A percentile compares a stretch with the other conserved stretches of the same genome.
These are phyloP conservation scores for Chinchilla lanigera DNA, from an alignment of 2,113 vertebrate species.

Conservation along the genomic window DNA sequence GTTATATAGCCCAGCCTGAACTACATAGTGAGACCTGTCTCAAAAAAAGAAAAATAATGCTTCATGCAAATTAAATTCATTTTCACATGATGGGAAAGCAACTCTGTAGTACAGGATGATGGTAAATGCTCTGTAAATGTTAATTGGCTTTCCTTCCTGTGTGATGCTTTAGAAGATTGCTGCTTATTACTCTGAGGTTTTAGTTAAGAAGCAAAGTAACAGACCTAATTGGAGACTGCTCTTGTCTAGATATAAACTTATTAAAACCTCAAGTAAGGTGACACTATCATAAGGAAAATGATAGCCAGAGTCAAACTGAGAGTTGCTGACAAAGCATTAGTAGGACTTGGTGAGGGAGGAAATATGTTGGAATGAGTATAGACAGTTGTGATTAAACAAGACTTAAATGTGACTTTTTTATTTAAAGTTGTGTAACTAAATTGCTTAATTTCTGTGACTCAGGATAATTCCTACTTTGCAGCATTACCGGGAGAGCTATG, in stretches of 20 bases:
- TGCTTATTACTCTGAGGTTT: slow-evolving; percentile 33
- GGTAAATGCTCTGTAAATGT: not conserved
- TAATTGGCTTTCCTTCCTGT: slow-evolving; percentile 22
- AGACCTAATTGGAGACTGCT: slow-evolving; percentile 30
- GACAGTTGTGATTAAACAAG: slow-evolving; percentile 28
- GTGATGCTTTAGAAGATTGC: not conserved
- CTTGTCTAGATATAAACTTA: slow-evolving; percentile 19
- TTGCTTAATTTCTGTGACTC: not conserved
- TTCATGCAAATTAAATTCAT: slow-evolving; percentile 36
- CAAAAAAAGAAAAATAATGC: not conserved
- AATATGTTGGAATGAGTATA: not conserved
- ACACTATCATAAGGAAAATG: slow-evolving; percentile 19
- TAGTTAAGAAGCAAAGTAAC: not conserved
- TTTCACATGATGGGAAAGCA: not conserved
- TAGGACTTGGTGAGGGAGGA: not conserved
- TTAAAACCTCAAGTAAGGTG: not conserved
- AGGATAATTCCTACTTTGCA: slow-evolving; percentile 25
- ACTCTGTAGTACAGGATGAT: not conserved
- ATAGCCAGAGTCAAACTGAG: not conserved
- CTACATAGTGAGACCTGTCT: not conserved
- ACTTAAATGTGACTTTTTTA: not conserved
- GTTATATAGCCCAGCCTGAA: no score
- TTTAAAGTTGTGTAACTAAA: slow-evolving; percentile 34
- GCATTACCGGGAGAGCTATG: not conserved
- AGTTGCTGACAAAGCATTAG: not conserved